Conservation (phyloP, 2,888 invertebrate species). For the Strigamia crassipes region DNA sequence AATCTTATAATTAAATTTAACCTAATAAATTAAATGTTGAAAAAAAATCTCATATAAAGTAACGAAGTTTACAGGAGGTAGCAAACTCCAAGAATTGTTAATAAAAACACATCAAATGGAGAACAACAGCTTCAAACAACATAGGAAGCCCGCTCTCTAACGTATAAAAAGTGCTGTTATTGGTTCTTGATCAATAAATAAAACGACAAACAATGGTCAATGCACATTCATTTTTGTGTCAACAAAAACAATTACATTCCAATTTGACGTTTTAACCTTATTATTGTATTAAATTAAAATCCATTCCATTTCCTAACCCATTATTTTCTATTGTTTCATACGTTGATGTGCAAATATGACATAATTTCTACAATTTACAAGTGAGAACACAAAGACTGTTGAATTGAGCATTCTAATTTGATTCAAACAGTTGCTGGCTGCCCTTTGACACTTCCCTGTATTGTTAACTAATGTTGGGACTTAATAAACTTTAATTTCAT, state of each 20-base stretch:
- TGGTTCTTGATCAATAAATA: neutral
- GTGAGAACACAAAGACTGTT: neutral
- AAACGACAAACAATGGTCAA: neutral
- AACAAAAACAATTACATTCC: neutral
- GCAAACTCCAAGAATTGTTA: neutral
- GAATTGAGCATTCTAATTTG: neutral
- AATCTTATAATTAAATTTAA: no score
- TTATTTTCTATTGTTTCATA: neutral
- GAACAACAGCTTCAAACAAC: neutral
- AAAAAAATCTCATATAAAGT: no score
- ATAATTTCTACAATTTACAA: neutral
- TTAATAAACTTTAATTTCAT: neutral
- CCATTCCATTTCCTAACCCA: neutral
- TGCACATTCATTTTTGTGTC: neutral
- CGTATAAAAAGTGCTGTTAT: neutral
- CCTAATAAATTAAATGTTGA: no score
- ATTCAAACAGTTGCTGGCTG: neutral
- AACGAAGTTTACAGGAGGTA: neutral
- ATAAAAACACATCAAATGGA: neutral
- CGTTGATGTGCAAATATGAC: neutral
- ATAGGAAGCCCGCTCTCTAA: neutral
- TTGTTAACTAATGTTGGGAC: neutral
- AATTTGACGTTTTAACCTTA: neutral
- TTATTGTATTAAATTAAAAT: neutral
- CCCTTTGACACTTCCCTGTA: constrained; percentile 4